Conservation (phyloP, 2,888 invertebrate genomes). For the Dicycla oo region DNA sequence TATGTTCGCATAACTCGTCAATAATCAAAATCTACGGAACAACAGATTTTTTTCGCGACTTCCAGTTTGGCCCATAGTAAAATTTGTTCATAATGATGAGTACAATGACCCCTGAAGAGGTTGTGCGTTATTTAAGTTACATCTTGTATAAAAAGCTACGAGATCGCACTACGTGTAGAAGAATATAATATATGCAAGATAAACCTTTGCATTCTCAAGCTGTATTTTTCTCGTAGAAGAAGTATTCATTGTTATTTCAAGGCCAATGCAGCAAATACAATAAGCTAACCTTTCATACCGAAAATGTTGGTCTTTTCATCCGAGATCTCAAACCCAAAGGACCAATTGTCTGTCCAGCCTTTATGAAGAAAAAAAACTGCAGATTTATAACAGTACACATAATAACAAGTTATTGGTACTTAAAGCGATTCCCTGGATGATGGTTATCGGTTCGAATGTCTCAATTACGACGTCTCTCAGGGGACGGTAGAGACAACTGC, state of each 20-base stretch:
- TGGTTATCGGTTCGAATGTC: conserved; percentile 58
- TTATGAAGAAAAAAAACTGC: conserved; percentile 6
- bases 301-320: neutral
- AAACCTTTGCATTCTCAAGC: neutral
- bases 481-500: conserved; percentile 45
- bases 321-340: neutral
- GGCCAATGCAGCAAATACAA: neutral
- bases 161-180: neutral
- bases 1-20: too few relatives aligned
- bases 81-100: too few relatives aligned
- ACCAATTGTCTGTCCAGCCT: neutral
- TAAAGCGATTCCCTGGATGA: conserved; percentile 46
- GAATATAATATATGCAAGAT: neutral
- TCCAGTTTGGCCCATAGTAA: too few relatives aligned
- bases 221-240: neutral
- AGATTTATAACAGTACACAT: conserved; percentile 49
- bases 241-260: neutral
- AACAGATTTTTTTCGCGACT: too few relatives aligned
- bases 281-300: neutral
- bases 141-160: neutral
- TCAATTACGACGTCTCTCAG: conserved; percentile 48
- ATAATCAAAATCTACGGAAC: too few relatives aligned
- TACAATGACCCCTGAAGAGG: too few relatives aligned
- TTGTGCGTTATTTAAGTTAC: too few relatives aligned
- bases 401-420: conserved; percentile 49